These are phyloP conservation scores for Clarias magur DNA, from an alignment of 2,113 vertebrate genomes.

Conservation along the genomic window DNA sequence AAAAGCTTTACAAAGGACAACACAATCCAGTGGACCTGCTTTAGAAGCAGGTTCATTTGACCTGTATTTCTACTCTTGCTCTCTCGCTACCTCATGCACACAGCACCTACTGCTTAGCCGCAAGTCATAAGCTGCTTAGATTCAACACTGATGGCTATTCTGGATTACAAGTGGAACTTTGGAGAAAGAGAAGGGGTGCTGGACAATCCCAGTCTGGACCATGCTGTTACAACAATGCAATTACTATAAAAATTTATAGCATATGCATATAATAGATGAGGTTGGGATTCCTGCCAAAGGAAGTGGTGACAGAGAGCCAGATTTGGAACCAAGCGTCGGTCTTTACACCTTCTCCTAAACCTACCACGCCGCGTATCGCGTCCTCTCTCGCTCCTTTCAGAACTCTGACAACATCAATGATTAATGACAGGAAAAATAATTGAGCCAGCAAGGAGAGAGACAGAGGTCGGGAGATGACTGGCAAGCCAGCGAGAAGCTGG, in stretches of 20 bases:
- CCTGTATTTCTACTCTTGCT: neutral
- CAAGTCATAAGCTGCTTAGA: neutral
- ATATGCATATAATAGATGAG: neutral
- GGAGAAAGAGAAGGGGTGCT: neutral
- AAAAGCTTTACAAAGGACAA: neutral
- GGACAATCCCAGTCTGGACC: neutral
- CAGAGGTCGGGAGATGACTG: slow-evolving; percentile 51
- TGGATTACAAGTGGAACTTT: neutral
- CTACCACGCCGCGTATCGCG: neutral
- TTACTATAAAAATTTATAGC: slow-evolving; percentile 1
- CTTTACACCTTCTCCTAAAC: neutral
- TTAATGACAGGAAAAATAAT: slow-evolving; percentile 53
- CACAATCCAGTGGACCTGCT: neutral
- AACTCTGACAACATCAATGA: slow-evolving; percentile 54
- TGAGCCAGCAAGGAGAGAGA: slow-evolving; percentile 50
- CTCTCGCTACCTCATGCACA: neutral
- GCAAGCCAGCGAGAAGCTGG: slow-evolving; percentile 32
- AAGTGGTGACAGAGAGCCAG: neutral
- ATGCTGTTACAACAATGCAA: slow-evolving; percentile 1
- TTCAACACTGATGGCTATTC: neutral
- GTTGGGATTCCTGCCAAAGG: neutral
- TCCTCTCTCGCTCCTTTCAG: slow-evolving; percentile 40
- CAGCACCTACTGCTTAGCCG: neutral
- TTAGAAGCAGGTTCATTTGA: neutral
- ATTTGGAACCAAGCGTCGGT: neutral